phyloP scores from a whole-genome alignment of 2,797 vertebrate species.

The Clarias laeviceps region DNA sequence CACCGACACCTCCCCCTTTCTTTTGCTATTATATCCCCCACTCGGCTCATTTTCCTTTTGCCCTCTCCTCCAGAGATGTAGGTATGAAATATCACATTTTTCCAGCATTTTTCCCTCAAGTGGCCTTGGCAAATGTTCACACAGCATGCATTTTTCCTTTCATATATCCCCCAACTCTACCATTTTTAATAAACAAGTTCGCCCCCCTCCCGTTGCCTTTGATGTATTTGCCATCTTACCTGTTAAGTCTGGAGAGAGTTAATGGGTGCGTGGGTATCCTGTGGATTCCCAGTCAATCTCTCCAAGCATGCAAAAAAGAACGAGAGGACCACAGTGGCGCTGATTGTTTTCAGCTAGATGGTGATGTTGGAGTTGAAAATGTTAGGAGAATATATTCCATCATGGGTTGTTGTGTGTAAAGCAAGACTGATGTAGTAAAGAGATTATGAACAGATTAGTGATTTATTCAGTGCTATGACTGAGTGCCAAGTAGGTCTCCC shows the following conservation, averaged over 20 bases:
- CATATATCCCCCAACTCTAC: constrained; percentile 64
- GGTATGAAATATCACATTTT: constrained; percentile 84
- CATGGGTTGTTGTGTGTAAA: constrained; percentile 17
- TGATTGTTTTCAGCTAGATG: constrained; percentile 23
- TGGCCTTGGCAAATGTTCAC: constrained; percentile 78
- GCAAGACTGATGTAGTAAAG: constrained; percentile 2
- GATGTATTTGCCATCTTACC: constrained; percentile 78
- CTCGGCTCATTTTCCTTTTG: constrained; percentile 51
- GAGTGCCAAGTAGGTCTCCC: constrained; percentile 55
- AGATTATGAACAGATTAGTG: constrained; percentile 43
- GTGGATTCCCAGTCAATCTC: constrained; percentile 66
- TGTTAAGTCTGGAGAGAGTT: constrained; percentile 74
- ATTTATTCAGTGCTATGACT: constrained; percentile 64
- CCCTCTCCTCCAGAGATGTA: constrained; percentile 76
- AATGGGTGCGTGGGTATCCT: constrained; percentile 73
- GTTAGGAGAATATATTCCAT: constrained; percentile 9
- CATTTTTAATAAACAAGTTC: constrained; percentile 63
- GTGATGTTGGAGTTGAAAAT: constrained; percentile 18
- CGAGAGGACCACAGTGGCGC: not conserved
- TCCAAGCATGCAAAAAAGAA: constrained; percentile 42
- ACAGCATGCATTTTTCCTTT: constrained; percentile 74
- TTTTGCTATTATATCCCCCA: constrained; percentile 67
- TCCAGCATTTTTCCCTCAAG: constrained; percentile 80
- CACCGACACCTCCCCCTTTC: constrained; percentile 59
- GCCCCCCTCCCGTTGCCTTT: constrained; percentile 64